Percentiles rank a stretch among this genome's conserved stretches.
phyloP scores from a whole-genome alignment of 2,113 vertebrate species.

The Oxyura jamaicensis region DNA sequence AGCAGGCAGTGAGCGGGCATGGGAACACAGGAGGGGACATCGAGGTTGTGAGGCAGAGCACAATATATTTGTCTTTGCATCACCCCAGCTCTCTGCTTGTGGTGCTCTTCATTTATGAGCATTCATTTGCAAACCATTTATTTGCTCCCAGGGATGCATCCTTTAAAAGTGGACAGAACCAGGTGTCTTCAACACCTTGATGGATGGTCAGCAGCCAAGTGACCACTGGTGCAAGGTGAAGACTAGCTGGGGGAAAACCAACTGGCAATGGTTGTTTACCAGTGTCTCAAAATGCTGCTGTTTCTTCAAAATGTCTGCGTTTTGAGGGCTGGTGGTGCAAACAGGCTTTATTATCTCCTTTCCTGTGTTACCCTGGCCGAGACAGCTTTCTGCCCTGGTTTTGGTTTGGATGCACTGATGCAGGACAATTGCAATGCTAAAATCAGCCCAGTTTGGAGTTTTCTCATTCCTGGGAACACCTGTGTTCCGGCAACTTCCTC shows the following conservation, averaged over 20 bases:
- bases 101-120: background rate
- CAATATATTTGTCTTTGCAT: background rate
- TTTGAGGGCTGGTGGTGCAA: background rate
- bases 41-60: background rate
- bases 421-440: accelerated
- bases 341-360: background rate
- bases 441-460: background rate
- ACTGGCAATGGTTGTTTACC: background rate
- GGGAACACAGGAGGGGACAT: too few relatives aligned
- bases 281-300: background rate
- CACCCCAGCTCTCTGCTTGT: background rate
- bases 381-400: background rate
- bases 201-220: background rate
- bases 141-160: background rate
- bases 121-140: background rate
- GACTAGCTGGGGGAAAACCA: background rate
- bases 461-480: background rate
- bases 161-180: background rate
- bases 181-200: background rate
- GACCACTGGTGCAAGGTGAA: background rate
- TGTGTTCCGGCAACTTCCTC: background rate
- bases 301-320: background rate
- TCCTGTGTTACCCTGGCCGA: background rate
- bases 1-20: background rate
- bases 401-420: background rate